A percentile compares a stretch with the other conserved stretches of the same genome.
phyloP scores from a whole-genome alignment of 2,797 vertebrate genomes.

The Pseudochromis fuscus region DNA sequence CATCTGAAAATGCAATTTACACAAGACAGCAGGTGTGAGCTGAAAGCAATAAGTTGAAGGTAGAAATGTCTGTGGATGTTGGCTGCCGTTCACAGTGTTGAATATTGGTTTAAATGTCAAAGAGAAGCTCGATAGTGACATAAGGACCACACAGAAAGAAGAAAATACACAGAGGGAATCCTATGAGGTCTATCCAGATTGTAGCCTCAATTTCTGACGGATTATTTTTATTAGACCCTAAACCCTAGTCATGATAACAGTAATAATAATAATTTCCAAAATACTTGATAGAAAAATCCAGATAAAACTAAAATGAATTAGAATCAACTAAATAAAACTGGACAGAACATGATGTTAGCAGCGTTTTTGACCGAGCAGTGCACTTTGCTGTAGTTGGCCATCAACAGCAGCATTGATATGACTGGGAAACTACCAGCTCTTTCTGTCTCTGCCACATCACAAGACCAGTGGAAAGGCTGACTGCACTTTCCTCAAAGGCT shows the following conservation, averaged over 20 bases:
- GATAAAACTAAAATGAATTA: no score
- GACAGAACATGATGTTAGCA: no score
- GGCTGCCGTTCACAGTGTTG: neutral
- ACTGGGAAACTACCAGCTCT: constrained; percentile 2
- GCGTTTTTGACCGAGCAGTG: neutral
- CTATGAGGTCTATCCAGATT: neutral
- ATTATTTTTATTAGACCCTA: neutral
- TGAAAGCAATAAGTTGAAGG: neutral
- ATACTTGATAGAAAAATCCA: neutral
- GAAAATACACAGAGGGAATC: neutral
- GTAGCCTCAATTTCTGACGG: neutral
- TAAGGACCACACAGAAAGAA: no score
- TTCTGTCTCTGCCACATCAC: constrained; percentile 20
- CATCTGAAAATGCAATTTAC: constrained; percentile 15
- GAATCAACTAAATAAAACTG: no score
- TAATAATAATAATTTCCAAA: neutral
- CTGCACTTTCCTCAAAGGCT: constrained; percentile 44
- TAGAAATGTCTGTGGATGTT: neutral
- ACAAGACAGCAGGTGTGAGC: neutral
- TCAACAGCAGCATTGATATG: constrained; percentile 13
- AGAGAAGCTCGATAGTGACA: neutral
- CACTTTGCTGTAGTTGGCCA: neutral
- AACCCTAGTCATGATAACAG: no score
- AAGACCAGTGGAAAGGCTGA: constrained; percentile 56
- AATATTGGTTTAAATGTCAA: constrained; percentile 38